Conservation (phyloP, 1,140 invertebrate genomes). For the Drosophila albomicans region DNA sequence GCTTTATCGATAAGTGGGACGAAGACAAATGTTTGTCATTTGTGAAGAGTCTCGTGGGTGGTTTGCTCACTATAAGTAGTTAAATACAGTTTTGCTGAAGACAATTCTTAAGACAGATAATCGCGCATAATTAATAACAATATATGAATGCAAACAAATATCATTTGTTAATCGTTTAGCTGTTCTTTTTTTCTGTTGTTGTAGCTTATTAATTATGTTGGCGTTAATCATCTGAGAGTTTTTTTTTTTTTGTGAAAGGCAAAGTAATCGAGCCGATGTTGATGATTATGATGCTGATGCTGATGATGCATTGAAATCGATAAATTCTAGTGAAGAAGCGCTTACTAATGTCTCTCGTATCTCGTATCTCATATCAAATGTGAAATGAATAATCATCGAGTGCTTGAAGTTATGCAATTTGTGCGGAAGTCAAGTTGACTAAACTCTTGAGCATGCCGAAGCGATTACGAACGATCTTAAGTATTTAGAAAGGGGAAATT, state of each 20-base stretch:
- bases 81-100: neutral
- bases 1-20: slow-evolving; percentile 45
- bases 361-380: slow-evolving; percentile 11
- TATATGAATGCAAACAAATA: slow-evolving; percentile 49
- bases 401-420: slow-evolving; percentile 32
- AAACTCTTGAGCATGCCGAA: slow-evolving; percentile 16
- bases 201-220: slow-evolving; percentile 26
- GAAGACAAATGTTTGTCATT: slow-evolving; percentile 56
- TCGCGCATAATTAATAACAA: slow-evolving; percentile 66
- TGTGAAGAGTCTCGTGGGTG: slow-evolving; percentile 58
- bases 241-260: slow-evolving; percentile 64
- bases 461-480: neutral
- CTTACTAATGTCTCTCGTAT: slow-evolving; percentile 16
- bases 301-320: slow-evolving; percentile 62
- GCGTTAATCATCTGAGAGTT: slow-evolving; percentile 58
- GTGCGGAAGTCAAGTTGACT: slow-evolving; percentile 37
- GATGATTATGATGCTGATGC: slow-evolving; percentile 23
- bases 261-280: slow-evolving; percentile 27
- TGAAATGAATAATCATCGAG: slow-evolving; percentile 24
- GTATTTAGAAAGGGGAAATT: slow-evolving; percentile 37
- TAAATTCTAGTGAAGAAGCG: slow-evolving; percentile 37
- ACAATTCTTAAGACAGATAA: slow-evolving; percentile 40
- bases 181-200: slow-evolving; percentile 30
- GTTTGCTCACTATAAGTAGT: slow-evolving; percentile 15
- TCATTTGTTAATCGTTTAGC: slow-evolving; percentile 59